phyloP scores from a whole-genome alignment of 2,888 invertebrate species.

The Phyllotreta cruciferae region DNA sequence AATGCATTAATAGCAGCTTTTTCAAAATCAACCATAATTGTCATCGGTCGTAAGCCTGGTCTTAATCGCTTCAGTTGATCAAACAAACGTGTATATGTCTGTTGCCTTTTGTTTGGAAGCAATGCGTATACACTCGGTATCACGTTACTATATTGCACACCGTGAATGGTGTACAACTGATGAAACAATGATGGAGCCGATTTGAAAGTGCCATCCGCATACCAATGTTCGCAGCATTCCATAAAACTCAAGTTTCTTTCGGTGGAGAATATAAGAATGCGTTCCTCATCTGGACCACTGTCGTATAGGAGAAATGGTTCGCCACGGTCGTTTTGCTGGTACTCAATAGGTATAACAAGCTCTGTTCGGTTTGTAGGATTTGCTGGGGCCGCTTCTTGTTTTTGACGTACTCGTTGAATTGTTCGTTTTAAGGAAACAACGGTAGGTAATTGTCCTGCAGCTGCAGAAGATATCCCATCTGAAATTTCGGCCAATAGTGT shows the following conservation, averaged over 20 bases:
- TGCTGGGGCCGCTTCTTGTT: neutral
- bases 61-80: neutral
- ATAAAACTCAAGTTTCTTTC: neutral
- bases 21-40: slow-evolving; percentile 2
- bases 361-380: neutral
- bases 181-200: too few relatives aligned
- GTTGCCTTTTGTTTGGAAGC: too few relatives aligned
- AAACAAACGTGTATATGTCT: slow-evolving; percentile 2
- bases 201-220: neutral
- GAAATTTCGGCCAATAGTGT: neutral
- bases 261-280: slow-evolving; percentile 2
- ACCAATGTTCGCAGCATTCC: neutral
- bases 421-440: slow-evolving; percentile 1
- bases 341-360: neutral
- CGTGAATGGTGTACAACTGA: too few relatives aligned
- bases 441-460: neutral
- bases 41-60: neutral
- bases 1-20: neutral
- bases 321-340: neutral
- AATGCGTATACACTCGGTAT: too few relatives aligned
- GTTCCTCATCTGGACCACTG: neutral
- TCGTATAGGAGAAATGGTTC: slow-evolving; percentile 1
- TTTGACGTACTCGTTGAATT: slow-evolving; percentile 3
- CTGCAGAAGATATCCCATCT: neutral
- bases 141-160: too few relatives aligned